Evolutionary conservation across 2,113 vertebrate species (phyloP).

Genomic region (Oxygymnocypris stewartii): DNA sequence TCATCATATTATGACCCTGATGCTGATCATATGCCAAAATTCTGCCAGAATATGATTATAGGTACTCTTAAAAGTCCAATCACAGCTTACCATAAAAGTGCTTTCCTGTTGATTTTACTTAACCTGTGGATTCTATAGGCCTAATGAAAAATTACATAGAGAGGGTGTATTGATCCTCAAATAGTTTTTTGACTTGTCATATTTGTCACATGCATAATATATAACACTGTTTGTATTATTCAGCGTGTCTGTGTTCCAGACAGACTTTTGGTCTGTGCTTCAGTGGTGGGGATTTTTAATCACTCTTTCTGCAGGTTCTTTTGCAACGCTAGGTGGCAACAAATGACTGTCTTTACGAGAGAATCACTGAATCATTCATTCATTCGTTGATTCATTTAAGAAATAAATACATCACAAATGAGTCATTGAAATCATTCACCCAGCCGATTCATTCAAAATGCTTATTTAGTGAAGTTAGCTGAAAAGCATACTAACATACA

Average conservation of each 20-base stretch:
- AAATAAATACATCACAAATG: neutral
- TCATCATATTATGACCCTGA: conserved; percentile 23
- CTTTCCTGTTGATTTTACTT: neutral
- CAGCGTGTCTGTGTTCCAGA: neutral
- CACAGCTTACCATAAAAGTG: conserved; percentile 1
- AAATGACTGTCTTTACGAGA: neutral
- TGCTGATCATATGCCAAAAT: conserved; percentile 5
- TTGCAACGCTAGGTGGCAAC: neutral
- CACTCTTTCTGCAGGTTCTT: neutral
- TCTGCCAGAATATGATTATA: neutral
- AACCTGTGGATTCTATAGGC: neutral
- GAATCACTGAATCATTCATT: neutral
- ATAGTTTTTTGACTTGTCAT: neutral
- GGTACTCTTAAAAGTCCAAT: neutral
- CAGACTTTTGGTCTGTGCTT: neutral
- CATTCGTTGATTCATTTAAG: neutral
- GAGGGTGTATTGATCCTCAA: neutral
- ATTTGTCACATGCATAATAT: neutral
- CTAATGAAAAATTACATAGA: neutral
- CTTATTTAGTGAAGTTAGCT: neutral
- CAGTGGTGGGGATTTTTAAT: neutral
- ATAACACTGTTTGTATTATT: neutral
- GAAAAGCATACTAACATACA: neutral
- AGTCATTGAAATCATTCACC: neutral
- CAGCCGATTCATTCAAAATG: neutral